Evolutionary conservation across 2,797 vertebrate species (phyloP).

Genomic region (Eremophila alpestris): DNA sequence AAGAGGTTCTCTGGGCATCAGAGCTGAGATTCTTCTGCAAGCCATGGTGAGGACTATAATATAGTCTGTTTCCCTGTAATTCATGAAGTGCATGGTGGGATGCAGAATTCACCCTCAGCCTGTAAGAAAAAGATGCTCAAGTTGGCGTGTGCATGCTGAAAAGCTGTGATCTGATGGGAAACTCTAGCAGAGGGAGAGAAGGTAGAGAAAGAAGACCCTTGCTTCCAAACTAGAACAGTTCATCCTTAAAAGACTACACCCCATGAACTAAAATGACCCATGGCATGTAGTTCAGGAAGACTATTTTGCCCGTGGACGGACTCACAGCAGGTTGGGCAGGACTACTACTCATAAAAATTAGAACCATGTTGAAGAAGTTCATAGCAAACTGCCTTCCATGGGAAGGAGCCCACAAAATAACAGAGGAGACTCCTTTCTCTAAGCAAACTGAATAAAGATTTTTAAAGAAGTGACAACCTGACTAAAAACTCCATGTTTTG

Average conservation of each 20-base stretch:
- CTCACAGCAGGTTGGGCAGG: neutral
- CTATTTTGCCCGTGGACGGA: neutral
- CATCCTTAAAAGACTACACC: neutral
- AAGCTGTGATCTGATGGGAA: neutral
- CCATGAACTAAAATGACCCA: neutral
- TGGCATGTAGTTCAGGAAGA: fast-evolving
- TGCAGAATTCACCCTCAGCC: neutral
- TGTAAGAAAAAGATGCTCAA: fast-evolving
- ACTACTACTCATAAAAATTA: neutral
- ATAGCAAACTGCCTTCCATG: fast-evolving
- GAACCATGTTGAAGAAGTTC: neutral
- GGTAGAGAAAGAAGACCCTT: neutral
- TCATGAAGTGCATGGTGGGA: neutral
- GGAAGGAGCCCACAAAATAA: fast-evolving
- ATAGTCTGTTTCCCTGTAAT: neutral
- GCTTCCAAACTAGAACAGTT: neutral
- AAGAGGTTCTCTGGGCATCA: fast-evolving
- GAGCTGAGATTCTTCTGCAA: neutral
- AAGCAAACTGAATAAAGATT: neutral
- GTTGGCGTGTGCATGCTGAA: fast-evolving
- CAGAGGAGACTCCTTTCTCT: neutral
- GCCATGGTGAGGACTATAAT: neutral
- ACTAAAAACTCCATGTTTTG: neutral
- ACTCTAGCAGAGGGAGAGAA: neutral
- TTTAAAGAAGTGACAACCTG: neutral